Percentiles rank a stretch among this genome's conserved stretches.
Evolutionary conservation across 2,888 invertebrate genomes (phyloP).

Genomic region (Drosophila mimetica): DNA sequence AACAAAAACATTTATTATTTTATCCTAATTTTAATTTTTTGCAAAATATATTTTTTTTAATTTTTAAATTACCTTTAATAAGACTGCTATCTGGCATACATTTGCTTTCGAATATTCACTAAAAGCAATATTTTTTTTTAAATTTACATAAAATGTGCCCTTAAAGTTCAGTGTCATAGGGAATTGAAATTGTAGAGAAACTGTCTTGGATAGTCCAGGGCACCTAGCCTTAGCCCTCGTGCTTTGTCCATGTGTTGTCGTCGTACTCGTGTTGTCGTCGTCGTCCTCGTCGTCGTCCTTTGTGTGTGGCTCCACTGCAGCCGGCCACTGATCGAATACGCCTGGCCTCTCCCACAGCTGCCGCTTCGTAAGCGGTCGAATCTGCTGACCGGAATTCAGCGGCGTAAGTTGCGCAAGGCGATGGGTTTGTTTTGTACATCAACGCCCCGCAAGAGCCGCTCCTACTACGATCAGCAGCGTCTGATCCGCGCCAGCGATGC

Average conservation of each 20-base stretch:
- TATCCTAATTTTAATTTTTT: no score
- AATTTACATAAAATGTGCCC: no score
- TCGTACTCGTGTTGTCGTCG: neutral
- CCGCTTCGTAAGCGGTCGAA: constrained; percentile 34
- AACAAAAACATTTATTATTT: no score
- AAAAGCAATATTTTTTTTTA: no score
- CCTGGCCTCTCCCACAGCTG: constrained; percentile 41
- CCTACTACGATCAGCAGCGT: constrained; percentile 58
- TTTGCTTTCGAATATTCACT: no score
- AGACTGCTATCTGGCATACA: no score
- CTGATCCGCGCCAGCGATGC: constrained; percentile 19
- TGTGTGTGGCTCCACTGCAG: constrained; percentile 32
- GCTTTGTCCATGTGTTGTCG: neutral
- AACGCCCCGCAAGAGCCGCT: constrained; percentile 81
- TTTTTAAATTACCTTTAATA: no score
- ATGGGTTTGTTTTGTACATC: constrained; percentile 72
- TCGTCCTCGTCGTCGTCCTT: constrained; percentile 5
- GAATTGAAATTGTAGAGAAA: no score
- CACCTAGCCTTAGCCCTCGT: neutral
- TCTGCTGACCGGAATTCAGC: constrained; percentile 38
- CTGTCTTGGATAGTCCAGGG: no score
- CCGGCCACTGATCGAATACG: constrained; percentile 22
- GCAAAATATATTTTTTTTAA: no score
- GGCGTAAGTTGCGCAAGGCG: constrained; percentile 20
- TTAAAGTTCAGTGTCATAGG: neutral